phyloP scores from a whole-genome alignment of 2,888 invertebrate species.

The Stratiomys singularior region DNA sequence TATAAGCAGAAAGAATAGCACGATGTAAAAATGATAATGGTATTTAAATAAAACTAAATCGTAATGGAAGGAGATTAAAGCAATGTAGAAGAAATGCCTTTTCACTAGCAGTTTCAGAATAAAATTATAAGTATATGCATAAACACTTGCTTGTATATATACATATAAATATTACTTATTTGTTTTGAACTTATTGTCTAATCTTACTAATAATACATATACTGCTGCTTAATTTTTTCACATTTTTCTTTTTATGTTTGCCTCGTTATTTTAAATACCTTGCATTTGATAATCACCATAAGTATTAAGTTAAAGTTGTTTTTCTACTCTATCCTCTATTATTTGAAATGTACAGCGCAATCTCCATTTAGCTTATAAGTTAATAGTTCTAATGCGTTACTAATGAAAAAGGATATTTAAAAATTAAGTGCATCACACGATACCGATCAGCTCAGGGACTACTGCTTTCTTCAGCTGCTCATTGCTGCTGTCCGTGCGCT shows the following conservation, averaged over 20 bases:
- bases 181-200: conserved; percentile 28
- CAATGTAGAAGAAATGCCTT: conserved; percentile 25
- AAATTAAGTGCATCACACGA: no score
- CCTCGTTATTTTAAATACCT: conserved; percentile 29
- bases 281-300: neutral
- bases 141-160: neutral
- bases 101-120: neutral
- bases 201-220: conserved; percentile 13
- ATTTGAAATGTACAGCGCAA: conserved; percentile 19
- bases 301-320: conserved; percentile 27
- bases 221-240: conserved; percentile 47
- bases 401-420: no score
- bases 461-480: no score
- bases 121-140: neutral
- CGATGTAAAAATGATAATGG: neutral
- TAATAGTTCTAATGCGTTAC: no score
- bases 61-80: neutral
- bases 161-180: no score
- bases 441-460: no score
- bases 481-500: no score
- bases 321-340: conserved; percentile 14
- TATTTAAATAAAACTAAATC: conserved; percentile 23
- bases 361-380: neutral
- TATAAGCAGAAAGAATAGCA: neutral
- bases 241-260: conserved; percentile 33